Evolutionary conservation across 2,113 vertebrate genomes (phyloP), one percentile per base, ranked within the genome.

Genomic region (Empidonax traillii): DNA sequence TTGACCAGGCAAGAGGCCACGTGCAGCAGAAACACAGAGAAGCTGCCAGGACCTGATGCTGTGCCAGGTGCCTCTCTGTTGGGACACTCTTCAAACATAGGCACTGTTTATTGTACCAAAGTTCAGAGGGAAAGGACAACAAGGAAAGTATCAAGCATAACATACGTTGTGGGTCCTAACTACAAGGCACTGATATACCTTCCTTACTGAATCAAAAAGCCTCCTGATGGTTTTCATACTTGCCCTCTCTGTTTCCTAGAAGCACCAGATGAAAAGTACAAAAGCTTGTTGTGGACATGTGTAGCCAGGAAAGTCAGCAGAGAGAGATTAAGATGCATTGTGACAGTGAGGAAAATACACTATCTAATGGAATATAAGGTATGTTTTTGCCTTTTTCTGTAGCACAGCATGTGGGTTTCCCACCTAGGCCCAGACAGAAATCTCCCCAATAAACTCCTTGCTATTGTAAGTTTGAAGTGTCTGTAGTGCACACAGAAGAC

Each of bases 11-110:
- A 63, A 62, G 80, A 37, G 71, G n/a, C 53, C 15, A 37, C 3
- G 0, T 3, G 52, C 49, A 58, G 27, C 41, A 37, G 59, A 30
- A 75, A 62, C 0, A 1, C 41, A 1, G 0, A 5, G 62, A 62
- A 76, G 33, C 53, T 66, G 37, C 81, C 67, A 55, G 43, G 37
- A 71, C n/a, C 10, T 0, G 0, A 14, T 6, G 23, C 79, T 63
- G 33, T 44, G 56, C 65, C 89, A 95, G 68, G 21, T 17, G 39
- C 41, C 49, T 44, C 78, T 56, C 41, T 90, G 46, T n/a, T 44
- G 21, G 83, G 43, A 84, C 0, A 0, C 44, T 85, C 55, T 88
- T 94, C 92, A 92, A 86, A 90, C 56, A 94, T 1, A 2, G 35
- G 30, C 2, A 0, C n/a, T 81, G 31, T 84, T 90, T 77, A 67